Conservation (phyloP, 92 coral and sea anemone genomes). For the Meandrina meandrites region DNA sequence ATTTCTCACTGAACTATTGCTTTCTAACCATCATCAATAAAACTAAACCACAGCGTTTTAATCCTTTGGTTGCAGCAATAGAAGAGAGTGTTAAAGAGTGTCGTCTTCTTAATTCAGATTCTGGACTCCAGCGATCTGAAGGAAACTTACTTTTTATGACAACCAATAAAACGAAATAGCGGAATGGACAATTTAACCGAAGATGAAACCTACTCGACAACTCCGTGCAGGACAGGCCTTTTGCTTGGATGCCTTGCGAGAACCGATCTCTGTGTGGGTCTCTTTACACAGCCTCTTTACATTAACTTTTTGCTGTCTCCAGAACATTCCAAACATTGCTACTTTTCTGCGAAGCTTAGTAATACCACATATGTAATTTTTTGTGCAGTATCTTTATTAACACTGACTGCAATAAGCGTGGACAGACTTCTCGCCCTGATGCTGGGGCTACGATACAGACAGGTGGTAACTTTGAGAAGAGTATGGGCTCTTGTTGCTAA, state of each 20-base stretch:
- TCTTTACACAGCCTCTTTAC: neutral
- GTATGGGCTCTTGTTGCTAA: too few species aligned
- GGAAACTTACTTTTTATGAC: too few species aligned
- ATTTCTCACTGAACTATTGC: too few species aligned
- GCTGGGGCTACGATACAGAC: neutral
- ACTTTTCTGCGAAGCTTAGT: neutral
- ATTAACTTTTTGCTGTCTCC: neutral
- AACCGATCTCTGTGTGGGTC: neutral
- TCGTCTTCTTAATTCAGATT: too few species aligned
- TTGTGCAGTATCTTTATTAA: neutral
- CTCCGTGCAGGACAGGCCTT: neutral
- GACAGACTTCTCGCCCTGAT: constrained; percentile 33
- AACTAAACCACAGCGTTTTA: too few species aligned
- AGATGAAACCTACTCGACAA: neutral
- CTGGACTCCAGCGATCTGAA: too few species aligned
- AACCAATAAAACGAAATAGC: too few species aligned
- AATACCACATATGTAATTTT: too few species aligned
- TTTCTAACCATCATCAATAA: too few species aligned
- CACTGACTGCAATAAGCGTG: constrained; percentile 10
- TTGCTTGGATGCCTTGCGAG: neutral
- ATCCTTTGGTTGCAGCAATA: too few species aligned
- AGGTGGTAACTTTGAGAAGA: too few species aligned
- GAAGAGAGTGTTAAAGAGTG: too few species aligned
- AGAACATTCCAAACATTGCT: neutral
- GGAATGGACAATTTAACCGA: neutral